phyloP scores from a whole-genome alignment of 2,888 invertebrate genomes.

The Autographa pulchrina region DNA sequence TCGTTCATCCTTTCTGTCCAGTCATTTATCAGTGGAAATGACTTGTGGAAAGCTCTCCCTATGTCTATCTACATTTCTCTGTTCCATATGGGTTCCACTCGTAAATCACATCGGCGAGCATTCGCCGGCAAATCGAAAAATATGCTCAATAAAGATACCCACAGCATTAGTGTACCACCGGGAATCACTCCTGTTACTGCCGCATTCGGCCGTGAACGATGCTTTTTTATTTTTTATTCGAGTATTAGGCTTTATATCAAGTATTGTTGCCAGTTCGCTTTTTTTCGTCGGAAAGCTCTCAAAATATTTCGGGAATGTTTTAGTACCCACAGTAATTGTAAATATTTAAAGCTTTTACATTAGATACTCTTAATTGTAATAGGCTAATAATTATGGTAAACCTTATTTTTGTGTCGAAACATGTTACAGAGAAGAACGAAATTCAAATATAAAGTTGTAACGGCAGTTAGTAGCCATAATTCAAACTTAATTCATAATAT shows the following conservation, averaged over 20 bases:
- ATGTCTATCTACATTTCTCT: conserved; percentile 19
- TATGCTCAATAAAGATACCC: conserved; percentile 74
- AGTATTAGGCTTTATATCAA: conserved; percentile 27
- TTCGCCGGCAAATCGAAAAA: conserved; percentile 74
- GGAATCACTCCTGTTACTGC: conserved; percentile 53
- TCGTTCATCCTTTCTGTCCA: neutral
- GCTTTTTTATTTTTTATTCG: conserved; percentile 39
- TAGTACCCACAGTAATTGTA: too few relatives aligned
- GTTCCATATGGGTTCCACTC: conserved; percentile 49
- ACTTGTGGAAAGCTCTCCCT: conserved; percentile 36
- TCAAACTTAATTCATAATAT: neutral
- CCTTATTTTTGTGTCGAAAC: too few relatives aligned
- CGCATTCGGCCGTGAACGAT: conserved; percentile 42
- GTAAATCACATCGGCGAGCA: conserved; percentile 73
- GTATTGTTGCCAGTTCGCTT: conserved; percentile 19
- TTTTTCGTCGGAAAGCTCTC: conserved; percentile 3
- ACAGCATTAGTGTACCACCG: conserved; percentile 59
- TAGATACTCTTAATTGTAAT: too few relatives aligned
- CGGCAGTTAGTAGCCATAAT: neutral
- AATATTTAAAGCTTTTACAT: too few relatives aligned
- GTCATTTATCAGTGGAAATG: conserved; percentile 41
- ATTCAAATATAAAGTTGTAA: too few relatives aligned
- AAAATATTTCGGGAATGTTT: too few relatives aligned
- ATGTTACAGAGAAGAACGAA: too few relatives aligned
- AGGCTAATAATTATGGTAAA: too few relatives aligned